Conservation (phyloP, 2,113 vertebrate genomes). For the Tympanuchus pallidicinctus region DNA sequence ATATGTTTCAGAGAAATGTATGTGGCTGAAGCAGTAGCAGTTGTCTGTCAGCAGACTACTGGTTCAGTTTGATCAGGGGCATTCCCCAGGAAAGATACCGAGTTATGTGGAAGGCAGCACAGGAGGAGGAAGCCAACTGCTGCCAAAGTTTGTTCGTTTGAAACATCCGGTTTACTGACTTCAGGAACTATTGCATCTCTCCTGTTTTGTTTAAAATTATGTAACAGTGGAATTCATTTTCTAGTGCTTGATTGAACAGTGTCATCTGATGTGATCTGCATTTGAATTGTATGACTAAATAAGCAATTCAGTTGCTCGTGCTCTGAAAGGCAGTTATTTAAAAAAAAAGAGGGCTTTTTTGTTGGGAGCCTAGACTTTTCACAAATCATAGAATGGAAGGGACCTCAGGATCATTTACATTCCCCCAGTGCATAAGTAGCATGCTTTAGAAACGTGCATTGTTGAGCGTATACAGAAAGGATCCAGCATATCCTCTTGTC, state of each 20-base stretch:
- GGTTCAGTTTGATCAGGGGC: background rate
- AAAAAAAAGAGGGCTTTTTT: background rate
- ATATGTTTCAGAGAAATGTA: background rate
- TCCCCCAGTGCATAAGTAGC: background rate
- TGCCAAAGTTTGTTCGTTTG: background rate
- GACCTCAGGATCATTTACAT: rapidly evolving
- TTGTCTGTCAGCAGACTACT: background rate
- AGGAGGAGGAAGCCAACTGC: background rate
- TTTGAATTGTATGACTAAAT: background rate
- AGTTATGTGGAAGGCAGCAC: background rate
- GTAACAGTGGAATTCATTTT: background rate
- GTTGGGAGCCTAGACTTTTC: background rate
- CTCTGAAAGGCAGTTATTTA: background rate
- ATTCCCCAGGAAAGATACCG: background rate
- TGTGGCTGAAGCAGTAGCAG: background rate
- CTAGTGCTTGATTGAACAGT: background rate
- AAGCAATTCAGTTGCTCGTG: background rate
- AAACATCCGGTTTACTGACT: background rate
- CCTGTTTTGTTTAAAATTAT: background rate
- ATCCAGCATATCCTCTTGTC: background rate
- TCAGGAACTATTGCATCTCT: background rate
- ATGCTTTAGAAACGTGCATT: background rate
- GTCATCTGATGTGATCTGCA: background rate
- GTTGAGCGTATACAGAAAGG: background rate
- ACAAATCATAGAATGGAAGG: no score